Percentiles rank a stretch among this genome's conserved stretches.
phyloP scores from a whole-genome alignment of 1,140 invertebrate genomes.

The Rhyacophila brunnea region DNA sequence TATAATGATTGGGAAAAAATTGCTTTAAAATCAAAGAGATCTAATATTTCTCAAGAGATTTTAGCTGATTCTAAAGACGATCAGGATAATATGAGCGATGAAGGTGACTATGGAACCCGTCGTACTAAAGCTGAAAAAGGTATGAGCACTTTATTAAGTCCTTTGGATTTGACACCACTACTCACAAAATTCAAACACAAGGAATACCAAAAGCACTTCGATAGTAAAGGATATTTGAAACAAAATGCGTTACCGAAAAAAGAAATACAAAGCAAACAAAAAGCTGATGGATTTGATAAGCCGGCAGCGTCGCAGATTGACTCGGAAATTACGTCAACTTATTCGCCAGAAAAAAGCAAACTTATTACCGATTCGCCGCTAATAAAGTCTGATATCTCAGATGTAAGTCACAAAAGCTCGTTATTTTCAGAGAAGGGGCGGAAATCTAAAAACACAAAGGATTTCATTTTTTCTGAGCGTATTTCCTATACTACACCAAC shows the following conservation, averaged over 20 bases:
- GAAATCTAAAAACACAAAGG: too few species aligned
- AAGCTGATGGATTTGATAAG: too few species aligned
- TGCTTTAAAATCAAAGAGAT: slow-evolving; percentile 6
- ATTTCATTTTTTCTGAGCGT: too few species aligned
- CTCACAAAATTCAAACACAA: slow-evolving; percentile 23
- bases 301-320: too few species aligned
- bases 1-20: background rate
- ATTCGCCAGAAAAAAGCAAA: too few species aligned
- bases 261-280: too few species aligned
- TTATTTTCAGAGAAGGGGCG: too few species aligned
- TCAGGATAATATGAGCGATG: slow-evolving; percentile 6
- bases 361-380: too few species aligned
- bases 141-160: slow-evolving; percentile 25
- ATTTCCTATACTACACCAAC: too few species aligned
- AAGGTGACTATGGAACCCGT: slow-evolving; percentile 4
- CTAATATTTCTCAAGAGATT: background rate
- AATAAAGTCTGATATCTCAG: too few species aligned
- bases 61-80: background rate
- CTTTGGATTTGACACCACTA: slow-evolving; percentile 23
- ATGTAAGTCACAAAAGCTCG: too few species aligned
- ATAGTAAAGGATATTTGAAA: slow-evolving; percentile 1
- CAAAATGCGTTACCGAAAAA: background rate
- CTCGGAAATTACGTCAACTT: too few species aligned
- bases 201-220: background rate
- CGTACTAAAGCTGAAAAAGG: slow-evolving; percentile 19